phyloP scores from a whole-genome alignment of 2,888 invertebrate genomes.

The Girardia tigrina region DNA sequence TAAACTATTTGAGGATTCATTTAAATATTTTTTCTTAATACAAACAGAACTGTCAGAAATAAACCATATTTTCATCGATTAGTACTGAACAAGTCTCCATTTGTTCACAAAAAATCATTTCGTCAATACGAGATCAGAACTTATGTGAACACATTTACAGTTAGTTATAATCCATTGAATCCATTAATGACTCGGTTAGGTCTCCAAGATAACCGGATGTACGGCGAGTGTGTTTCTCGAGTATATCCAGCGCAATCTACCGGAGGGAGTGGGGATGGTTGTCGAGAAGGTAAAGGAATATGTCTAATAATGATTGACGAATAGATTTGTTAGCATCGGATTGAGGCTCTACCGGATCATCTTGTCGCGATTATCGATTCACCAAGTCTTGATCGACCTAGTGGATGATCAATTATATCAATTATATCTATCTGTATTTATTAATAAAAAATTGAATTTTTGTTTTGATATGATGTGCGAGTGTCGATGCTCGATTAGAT shows the following conservation, averaged over 20 bases:
- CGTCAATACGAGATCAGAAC: conserved; percentile 90
- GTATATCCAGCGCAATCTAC: conserved; percentile 84
- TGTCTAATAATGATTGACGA: background rate
- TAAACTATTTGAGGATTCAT: too few species aligned
- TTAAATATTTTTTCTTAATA: background rate
- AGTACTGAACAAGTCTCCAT: conserved; percentile 36
- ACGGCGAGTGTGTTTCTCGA: conserved; percentile 87
- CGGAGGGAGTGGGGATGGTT: conserved; percentile 88
- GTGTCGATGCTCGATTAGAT: too few species aligned
- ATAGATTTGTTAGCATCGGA: background rate
- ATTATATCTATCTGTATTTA: too few species aligned
- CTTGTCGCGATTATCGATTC: background rate
- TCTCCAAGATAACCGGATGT: conserved; percentile 75
- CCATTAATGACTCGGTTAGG: conserved; percentile 40
- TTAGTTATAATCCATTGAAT: conserved; percentile 47
- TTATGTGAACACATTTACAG: conserved; percentile 63
- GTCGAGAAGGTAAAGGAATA: conserved; percentile 39
- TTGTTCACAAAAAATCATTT: conserved; percentile 73
- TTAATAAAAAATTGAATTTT: background rate
- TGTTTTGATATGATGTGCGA: too few species aligned
- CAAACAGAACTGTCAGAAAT: background rate
- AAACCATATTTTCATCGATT: conserved; percentile 35
- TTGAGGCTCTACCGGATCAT: background rate
- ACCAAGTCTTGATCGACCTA: background rate
- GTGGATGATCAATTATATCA: too few species aligned